Evolutionary conservation across 2,113 vertebrate genomes (phyloP).

Genomic region (Perca schrenkii): DNA sequence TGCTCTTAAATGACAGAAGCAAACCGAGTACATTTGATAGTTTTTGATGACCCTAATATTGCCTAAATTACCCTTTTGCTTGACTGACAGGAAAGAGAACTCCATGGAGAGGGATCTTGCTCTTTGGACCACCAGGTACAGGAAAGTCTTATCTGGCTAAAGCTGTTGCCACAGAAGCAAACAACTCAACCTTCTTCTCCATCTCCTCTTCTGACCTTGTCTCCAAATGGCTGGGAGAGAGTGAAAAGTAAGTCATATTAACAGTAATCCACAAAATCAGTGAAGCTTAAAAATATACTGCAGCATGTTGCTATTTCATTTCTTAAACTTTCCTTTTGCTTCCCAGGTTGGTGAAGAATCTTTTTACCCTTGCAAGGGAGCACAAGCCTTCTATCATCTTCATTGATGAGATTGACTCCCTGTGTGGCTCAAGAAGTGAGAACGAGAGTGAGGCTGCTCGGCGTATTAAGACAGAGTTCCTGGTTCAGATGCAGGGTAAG

Average conservation of each 20-base stretch:
- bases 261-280: background rate
- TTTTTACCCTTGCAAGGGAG: conserved; percentile 95
- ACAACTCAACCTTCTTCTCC: conserved; percentile 98
- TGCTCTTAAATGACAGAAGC: background rate
- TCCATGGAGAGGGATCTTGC: conserved; percentile 96
- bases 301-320: background rate
- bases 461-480: conserved; percentile 97
- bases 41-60: conserved; percentile 2
- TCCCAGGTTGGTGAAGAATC: conserved; percentile 94
- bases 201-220: conserved; percentile 97
- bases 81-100: conserved; percentile 92
- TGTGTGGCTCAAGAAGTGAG: conserved; percentile 96
- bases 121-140: conserved; percentile 98
- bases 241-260: conserved; percentile 92
- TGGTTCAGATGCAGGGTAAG: conserved; percentile 98
- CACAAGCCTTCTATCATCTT: conserved; percentile 98
- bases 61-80: conserved; percentile 1
- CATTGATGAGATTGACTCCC: conserved; percentile 98
- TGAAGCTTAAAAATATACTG: background rate
- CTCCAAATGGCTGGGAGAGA: conserved; percentile 99
- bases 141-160: conserved; percentile 98
- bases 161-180: conserved; percentile 98
- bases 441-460: conserved; percentile 98
- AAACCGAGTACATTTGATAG: background rate
- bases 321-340: conserved; percentile 14